Evolutionary conservation across 2,888 invertebrate genomes (phyloP).

Genomic region (Chrysina gloriosa): DNA sequence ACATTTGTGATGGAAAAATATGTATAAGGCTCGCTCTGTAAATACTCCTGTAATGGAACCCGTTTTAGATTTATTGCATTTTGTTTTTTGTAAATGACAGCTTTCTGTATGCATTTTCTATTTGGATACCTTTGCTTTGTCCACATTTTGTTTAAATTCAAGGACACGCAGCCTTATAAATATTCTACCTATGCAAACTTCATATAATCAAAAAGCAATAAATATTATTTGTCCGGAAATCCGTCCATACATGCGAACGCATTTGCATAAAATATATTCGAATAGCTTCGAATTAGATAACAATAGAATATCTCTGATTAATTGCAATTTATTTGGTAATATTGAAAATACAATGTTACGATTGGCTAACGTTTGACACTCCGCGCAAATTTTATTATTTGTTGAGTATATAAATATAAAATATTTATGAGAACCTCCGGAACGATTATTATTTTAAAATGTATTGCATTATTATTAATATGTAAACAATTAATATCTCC

Average conservation of each 20-base stretch:
- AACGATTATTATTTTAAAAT: conserved; percentile 40
- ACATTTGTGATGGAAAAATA: neutral
- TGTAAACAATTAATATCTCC: conserved; percentile 29
- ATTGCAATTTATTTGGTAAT: conserved; percentile 38
- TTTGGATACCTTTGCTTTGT: neutral
- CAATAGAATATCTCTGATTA: conserved; percentile 36
- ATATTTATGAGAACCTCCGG: conserved; percentile 36
- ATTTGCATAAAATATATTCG: conserved; percentile 25
- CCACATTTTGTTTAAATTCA: conserved; percentile 4
- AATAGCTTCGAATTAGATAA: conserved; percentile 13
- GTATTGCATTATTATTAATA: conserved; percentile 37
- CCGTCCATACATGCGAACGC: conserved; percentile 8
- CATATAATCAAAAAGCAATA: conserved; percentile 16
- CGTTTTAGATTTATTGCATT: neutral
- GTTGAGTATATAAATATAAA: conserved; percentile 39
- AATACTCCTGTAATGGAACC: no score
- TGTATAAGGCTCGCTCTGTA: neutral
- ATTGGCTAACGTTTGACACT: conserved; percentile 41
- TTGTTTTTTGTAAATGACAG: no score
- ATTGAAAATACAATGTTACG: conserved; percentile 38
- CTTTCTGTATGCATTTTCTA: neutral
- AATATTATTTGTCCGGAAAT: conserved; percentile 12
- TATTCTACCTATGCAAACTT: neutral
- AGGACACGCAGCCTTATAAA: neutral
- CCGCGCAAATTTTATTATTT: conserved; percentile 40